Evolutionary conservation across 2,113 vertebrate genomes (phyloP), one percentile per base, ranked within the genome.

Genomic region (Vireo altiloquus): DNA sequence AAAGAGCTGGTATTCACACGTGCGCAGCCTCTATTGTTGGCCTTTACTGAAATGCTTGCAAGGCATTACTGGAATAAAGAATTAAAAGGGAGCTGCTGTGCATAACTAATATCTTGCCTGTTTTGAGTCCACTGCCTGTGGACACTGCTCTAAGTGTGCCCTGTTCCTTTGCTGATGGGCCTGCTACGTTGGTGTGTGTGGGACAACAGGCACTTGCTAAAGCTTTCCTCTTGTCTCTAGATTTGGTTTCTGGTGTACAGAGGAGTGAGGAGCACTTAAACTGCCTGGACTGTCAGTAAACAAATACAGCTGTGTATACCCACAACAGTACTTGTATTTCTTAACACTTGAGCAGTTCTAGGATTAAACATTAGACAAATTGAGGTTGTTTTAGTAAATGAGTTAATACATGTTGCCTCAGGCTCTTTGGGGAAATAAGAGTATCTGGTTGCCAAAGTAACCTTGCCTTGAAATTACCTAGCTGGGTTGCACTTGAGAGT

Each of bases 321-420:
- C 30, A 27, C n/a, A 27, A 3, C 2, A 54, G 25, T 20, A 80
- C 50, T 31, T 65, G 9, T 35, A 40, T 76, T 76, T 82, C 53
- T 60, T 40, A 44, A n/a, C 27, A 31, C 39, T 52, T 64, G 68
- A 60, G 53, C 35, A 37, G 35, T 77, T 89, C 72, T 68, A 44
- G 53, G 89, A 82, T 95, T 95, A 96, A 87, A 80, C 39, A 92
- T 95, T 94, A 95, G 82, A 87, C 20, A 65, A 70, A 78, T 2
- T 1, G 24, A 84, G 31, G 44, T 22, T 57, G 77, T 71, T 92
- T 52, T n/a, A 69, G 74, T 76, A 87, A 64, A 74, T 79, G 53
- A 87, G 74, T 94, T 89, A 81, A 82, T 68, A 68, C 5, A 2
- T 18, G 44, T 28, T 84, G 77, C 95, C 89, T 39, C 53, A 33